Evolutionary conservation across 2,113 vertebrate genomes (phyloP).

Genomic region (Brachyhypopomus occidentalis): DNA sequence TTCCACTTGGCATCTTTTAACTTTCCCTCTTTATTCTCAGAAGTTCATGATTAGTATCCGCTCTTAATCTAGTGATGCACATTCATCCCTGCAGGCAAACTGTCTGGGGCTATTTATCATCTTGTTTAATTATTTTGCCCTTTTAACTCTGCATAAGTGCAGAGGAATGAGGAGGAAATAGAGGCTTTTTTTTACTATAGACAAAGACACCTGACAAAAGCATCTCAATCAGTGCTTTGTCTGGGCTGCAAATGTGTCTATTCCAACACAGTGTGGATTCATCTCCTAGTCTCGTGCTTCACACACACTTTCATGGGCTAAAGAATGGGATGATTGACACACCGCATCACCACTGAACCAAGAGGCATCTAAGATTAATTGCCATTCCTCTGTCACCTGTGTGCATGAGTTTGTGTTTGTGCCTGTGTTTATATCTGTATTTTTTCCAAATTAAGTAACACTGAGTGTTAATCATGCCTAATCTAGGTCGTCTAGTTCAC

Average conservation of each 20-base stretch:
- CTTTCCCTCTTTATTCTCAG: slow-evolving; percentile 61
- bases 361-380: slow-evolving; percentile 58
- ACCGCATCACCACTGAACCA: slow-evolving; percentile 47
- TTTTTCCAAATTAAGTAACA: slow-evolving; percentile 52
- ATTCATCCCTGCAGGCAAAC: slow-evolving; percentile 64
- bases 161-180: slow-evolving; percentile 41
- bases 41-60: slow-evolving; percentile 58
- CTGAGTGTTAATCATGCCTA: slow-evolving; percentile 58
- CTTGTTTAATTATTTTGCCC: slow-evolving; percentile 58
- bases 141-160: slow-evolving; percentile 54
- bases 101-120: slow-evolving; percentile 52
- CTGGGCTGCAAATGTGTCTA: slow-evolving; percentile 30
- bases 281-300: slow-evolving; percentile 34
- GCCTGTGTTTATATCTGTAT: not conserved
- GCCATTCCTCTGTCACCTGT: slow-evolving; percentile 28
- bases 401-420: slow-evolving; percentile 3
- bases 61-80: slow-evolving; percentile 68
- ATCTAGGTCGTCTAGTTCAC: slow-evolving; percentile 59
- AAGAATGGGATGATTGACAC: slow-evolving; percentile 62
- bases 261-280: slow-evolving; percentile 38
- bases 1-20: slow-evolving; percentile 62
- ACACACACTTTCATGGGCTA: slow-evolving; percentile 30
- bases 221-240: slow-evolving; percentile 28
- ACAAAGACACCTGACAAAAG: slow-evolving; percentile 50
- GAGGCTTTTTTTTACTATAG: slow-evolving; percentile 34